Evolutionary conservation across 2,888 invertebrate genomes (phyloP), one percentile per base, ranked within the genome.

Genomic region (Rhamphomyia laevipes): DNA sequence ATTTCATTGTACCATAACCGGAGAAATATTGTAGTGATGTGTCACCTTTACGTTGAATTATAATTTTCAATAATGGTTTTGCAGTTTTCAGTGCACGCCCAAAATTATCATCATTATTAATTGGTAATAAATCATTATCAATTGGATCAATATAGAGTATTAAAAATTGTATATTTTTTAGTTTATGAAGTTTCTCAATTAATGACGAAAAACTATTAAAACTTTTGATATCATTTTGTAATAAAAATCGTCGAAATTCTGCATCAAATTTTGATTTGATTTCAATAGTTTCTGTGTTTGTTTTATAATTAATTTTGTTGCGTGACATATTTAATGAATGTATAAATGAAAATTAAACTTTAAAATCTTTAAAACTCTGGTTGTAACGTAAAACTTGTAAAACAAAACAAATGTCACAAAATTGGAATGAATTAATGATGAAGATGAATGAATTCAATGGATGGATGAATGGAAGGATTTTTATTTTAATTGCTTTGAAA

Each of bases 101-200:
- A 61, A 90, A 79, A 71, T 97, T 97, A 67, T 97, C 97, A 71
- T 99, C 94, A 74, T 99, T 99, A 69, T 97, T 99, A 61, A 99
- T 99, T 0, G 99, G 99, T 63, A 99, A 74, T 53, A 96, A 74
- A 72, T 97, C 97, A 45, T 95, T 96, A 64, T 96, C 93, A 37
- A 87, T 79, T 13, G 92, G 91, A 68, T 91, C 91, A 15, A 94
- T 92, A 70, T 99, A 99, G 55, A 91, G 92, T 61, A 99, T 83
- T 51, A 93, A 79, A 74, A 97, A 96, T 50, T 90, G 84, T 56
- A 90, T 83, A 63, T 88, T 86, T 54, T 81, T 77, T 46, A 96
- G 78, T 57, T 83, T 77, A 68, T 97, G 94, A 45, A 96, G 76
- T 59, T 82, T 78, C 69, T 91, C 86, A 59, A 97, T 74, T 17